Conservation (phyloP, 2,888 invertebrate genomes). For the Cantharis lateralis region DNA sequence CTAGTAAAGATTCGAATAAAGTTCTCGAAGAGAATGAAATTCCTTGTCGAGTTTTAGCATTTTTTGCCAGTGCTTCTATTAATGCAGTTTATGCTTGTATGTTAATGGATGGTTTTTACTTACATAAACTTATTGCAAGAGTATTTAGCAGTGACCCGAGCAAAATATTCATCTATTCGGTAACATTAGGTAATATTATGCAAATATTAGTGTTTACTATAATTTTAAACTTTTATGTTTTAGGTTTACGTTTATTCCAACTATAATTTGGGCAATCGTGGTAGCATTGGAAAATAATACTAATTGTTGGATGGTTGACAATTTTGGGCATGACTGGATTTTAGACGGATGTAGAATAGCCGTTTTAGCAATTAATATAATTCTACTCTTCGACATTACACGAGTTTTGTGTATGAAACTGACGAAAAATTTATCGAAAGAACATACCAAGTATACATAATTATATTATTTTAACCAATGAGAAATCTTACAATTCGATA, state of each 20-base stretch:
- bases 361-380: conserved; percentile 63
- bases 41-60: conserved; percentile 61
- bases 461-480: conserved; percentile 27
- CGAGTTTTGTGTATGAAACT: conserved; percentile 68
- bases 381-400: conserved; percentile 67
- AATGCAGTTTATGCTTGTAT: conserved; percentile 71
- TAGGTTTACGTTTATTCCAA: conserved; percentile 59
- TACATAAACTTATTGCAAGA: conserved; percentile 69
- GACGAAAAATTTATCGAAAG: conserved; percentile 46
- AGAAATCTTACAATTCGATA: conserved; percentile 12
- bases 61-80: conserved; percentile 60
- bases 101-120: conserved; percentile 68
- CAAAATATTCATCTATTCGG: conserved; percentile 56
- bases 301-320: conserved; percentile 67
- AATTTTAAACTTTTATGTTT: conserved; percentile 27
- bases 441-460: conserved; percentile 26
- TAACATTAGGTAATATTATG: conserved; percentile 56
- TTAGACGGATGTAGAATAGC: conserved; percentile 64
- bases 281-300: conserved; percentile 59
- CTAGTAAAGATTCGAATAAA: conserved; percentile 51
- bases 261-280: conserved; percentile 60
- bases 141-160: conserved; percentile 64
- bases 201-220: neutral
- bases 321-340: conserved; percentile 64
- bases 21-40: conserved; percentile 60